Evolutionary conservation across 2,113 vertebrate species (phyloP).

Genomic region (Struthidea cinerea): DNA sequence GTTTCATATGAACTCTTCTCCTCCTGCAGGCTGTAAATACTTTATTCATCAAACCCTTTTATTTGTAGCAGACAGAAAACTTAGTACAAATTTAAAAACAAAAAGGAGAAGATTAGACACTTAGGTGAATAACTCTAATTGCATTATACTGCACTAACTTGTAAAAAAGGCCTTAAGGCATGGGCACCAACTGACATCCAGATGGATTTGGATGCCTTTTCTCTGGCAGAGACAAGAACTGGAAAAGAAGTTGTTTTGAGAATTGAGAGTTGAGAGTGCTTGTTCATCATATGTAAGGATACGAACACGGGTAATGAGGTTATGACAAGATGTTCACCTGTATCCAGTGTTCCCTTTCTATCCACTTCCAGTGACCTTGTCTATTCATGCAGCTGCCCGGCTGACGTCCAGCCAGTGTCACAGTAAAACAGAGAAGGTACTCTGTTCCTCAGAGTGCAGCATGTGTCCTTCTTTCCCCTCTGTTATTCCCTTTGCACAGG

Average conservation of each 20-base stretch:
- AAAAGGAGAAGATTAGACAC: not conserved
- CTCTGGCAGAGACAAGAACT: not conserved
- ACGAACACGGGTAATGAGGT: not conserved
- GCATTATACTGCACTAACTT: not conserved
- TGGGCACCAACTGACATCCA: not conserved
- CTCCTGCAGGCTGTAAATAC: constrained; percentile 49
- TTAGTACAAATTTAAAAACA: constrained; percentile 17
- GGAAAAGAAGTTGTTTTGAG: not conserved
- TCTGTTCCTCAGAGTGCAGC: not conserved
- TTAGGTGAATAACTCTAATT: constrained; percentile 11
- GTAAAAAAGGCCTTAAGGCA: not conserved
- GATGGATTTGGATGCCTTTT: not conserved
- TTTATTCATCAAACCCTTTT: constrained; percentile 58
- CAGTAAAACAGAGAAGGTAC: not conserved
- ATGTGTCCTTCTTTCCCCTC: not conserved
- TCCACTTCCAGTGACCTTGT: not conserved
- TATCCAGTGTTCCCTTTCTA: not conserved
- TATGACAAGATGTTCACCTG: not conserved
- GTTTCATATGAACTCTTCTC: constrained; percentile 17
- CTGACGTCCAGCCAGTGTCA: not conserved
- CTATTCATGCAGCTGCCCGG: not conserved
- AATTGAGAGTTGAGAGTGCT: not conserved
- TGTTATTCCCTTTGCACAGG: not conserved
- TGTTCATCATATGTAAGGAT: not conserved
- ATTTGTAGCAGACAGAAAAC: constrained; percentile 43